These are phyloP conservation scores for Tenthredo mesomela DNA, from an alignment of 2,888 invertebrate species.

Conservation along the genomic window DNA sequence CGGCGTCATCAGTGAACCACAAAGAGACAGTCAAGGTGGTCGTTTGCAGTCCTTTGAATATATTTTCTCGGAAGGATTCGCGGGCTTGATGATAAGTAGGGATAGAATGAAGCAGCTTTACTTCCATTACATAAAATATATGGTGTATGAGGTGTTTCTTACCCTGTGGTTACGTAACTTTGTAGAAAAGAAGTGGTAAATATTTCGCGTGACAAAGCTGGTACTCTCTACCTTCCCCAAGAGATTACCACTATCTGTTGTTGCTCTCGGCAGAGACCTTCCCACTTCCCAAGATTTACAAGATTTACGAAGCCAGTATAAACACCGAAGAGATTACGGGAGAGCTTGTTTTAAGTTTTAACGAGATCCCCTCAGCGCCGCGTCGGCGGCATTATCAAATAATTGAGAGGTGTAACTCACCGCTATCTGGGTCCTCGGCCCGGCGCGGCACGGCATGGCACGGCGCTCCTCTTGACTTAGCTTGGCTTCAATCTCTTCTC, in stretches of 20 bases:
- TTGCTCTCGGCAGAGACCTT: constrained; percentile 61
- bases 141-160: neutral
- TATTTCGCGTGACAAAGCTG: constrained; percentile 39
- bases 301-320: constrained; percentile 76
- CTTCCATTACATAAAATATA: neutral
- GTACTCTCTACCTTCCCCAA: constrained; percentile 57
- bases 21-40: constrained; percentile 15
- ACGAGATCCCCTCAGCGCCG: constrained; percentile 76
- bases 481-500: constrained; percentile 52
- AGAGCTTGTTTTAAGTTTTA: constrained; percentile 77
- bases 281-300: constrained; percentile 63
- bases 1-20: constrained; percentile 23
- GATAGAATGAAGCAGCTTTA: neutral
- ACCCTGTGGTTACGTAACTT: neutral
- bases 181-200: neutral
- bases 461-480: constrained; percentile 59
- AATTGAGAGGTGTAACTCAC: constrained; percentile 78
- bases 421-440: constrained; percentile 72
- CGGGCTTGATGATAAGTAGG: neutral
- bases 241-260: constrained; percentile 73
- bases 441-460: constrained; percentile 66
- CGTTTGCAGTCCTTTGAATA: constrained; percentile 42
- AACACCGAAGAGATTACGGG: constrained; percentile 77
- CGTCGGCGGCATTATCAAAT: constrained; percentile 78
- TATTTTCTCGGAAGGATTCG: constrained; percentile 28